phyloP scores from a whole-genome alignment of 2,113 vertebrate species.

The Apteryx owenii region DNA sequence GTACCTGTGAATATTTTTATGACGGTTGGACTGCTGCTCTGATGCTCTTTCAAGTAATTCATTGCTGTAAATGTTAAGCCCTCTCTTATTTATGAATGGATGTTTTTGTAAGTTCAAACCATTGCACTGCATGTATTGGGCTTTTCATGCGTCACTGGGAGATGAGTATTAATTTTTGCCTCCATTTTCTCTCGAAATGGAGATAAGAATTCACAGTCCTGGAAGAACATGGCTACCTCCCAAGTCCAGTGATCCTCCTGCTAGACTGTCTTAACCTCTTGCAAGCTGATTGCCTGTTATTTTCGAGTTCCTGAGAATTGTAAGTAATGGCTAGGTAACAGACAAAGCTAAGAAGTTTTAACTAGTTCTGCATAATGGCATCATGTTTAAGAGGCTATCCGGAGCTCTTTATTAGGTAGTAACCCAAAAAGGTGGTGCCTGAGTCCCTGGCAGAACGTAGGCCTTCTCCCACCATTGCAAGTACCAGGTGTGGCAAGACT shows the following conservation, averaged over 20 bases:
- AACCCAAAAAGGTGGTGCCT: accelerated
- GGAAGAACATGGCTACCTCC: background rate
- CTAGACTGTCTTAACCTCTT: background rate
- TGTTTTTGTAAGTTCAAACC: background rate
- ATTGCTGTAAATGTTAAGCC: too few species aligned
- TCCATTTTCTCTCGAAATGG: background rate
- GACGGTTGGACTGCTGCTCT: accelerated
- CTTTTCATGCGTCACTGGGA: accelerated
- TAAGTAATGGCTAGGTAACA: accelerated
- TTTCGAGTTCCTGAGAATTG: background rate
- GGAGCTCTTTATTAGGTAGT: background rate
- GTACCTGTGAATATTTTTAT: background rate
- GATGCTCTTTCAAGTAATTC: accelerated
- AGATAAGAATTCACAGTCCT: background rate
- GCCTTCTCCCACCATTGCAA: background rate
- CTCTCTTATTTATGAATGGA: background rate
- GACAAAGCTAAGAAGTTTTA: background rate
- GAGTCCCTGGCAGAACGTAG: background rate
- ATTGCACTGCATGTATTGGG: accelerated
- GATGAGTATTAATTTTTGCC: accelerated
- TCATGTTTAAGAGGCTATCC: background rate
- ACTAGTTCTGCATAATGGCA: accelerated
- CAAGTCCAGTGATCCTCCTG: background rate
- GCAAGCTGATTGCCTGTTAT: background rate
- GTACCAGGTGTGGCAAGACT: too few species aligned